phyloP scores from a whole-genome alignment of 1,140 invertebrate species.

The Acromyrmex echinatior region DNA sequence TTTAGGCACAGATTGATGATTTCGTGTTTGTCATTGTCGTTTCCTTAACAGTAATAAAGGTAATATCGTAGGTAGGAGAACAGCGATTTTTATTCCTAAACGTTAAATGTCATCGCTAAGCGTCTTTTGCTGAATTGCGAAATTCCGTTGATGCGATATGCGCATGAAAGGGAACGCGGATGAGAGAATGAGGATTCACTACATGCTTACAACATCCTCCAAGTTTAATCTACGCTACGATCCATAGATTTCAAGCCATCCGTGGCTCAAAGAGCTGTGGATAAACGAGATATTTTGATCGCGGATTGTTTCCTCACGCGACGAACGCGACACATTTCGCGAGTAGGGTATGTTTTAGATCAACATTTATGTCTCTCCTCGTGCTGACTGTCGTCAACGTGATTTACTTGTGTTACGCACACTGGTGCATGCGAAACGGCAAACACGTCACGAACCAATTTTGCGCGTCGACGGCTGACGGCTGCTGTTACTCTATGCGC shows the following conservation, averaged over 20 bases:
- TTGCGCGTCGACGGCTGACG: conserved; percentile 69
- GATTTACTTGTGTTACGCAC: conserved; percentile 63
- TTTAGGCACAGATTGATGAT: background rate
- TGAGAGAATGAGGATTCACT: conserved; percentile 5
- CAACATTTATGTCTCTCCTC: conserved; percentile 57
- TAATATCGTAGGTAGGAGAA: too few species aligned
- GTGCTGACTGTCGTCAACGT: conserved; percentile 42
- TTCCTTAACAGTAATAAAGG: background rate
- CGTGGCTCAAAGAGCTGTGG: background rate
- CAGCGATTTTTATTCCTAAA: background rate
- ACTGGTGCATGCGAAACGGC: conserved; percentile 60
- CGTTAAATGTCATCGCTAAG: background rate
- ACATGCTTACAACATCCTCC: background rate
- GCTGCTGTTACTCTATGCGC: conserved; percentile 70
- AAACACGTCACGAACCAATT: conserved; percentile 76
- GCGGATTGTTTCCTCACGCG: conserved; percentile 20
- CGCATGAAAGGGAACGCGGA: background rate
- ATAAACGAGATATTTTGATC: conserved; percentile 42
- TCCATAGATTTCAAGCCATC: background rate
- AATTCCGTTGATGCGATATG: conserved; percentile 15
- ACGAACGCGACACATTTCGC: conserved; percentile 6
- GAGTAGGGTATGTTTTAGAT: conserved; percentile 31
- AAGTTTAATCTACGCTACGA: conserved; percentile 13
- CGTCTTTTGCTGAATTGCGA: background rate
- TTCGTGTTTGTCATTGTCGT: background rate